Conservation (phyloP, 1,140 invertebrate genomes). For the Telenomus remus region DNA sequence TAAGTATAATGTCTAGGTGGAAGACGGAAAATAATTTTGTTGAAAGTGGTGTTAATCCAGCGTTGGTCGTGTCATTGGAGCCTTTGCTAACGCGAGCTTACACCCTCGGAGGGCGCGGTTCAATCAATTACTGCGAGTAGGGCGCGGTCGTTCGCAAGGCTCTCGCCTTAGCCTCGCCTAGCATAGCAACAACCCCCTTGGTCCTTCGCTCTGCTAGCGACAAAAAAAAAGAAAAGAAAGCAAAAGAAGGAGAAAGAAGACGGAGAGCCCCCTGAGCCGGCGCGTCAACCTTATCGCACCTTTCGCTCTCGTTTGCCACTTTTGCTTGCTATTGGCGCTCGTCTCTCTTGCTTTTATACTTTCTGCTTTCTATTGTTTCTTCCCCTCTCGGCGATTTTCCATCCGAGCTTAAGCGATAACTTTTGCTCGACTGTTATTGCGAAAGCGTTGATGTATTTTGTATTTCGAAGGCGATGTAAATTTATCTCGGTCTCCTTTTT, state of each 20-base stretch:
- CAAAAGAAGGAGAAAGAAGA: constrained; percentile 36
- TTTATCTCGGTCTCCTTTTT: constrained; percentile 52
- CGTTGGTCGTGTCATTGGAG: constrained; percentile 47
- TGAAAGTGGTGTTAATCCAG: constrained; percentile 46
- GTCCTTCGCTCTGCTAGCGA: constrained; percentile 43
- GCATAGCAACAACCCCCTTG: constrained; percentile 69
- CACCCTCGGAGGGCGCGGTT: constrained; percentile 67
- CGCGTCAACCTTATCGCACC: constrained; percentile 51
- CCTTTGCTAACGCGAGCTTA: constrained; percentile 58
- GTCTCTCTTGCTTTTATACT: constrained; percentile 21
- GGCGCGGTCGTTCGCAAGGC: constrained; percentile 65
- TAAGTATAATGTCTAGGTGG: too few relatives aligned
- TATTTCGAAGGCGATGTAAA: constrained; percentile 55
- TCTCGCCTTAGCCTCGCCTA: constrained; percentile 61
- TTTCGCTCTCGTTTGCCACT: constrained; percentile 14
- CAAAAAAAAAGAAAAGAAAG: constrained; percentile 23
- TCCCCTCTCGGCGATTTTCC: constrained; percentile 36
- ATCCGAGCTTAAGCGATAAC: constrained; percentile 41
- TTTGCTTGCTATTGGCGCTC: too few relatives aligned
- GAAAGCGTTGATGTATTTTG: constrained; percentile 43
- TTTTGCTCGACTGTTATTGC: constrained; percentile 51
- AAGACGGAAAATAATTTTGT: constrained; percentile 38
- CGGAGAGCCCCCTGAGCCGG: constrained; percentile 19
- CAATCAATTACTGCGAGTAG: constrained; percentile 69
- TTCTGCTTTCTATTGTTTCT: background rate